These are phyloP conservation scores for Teleogryllus oceanicus DNA, from an alignment of 2,888 invertebrate genomes.

Conservation along the genomic window DNA sequence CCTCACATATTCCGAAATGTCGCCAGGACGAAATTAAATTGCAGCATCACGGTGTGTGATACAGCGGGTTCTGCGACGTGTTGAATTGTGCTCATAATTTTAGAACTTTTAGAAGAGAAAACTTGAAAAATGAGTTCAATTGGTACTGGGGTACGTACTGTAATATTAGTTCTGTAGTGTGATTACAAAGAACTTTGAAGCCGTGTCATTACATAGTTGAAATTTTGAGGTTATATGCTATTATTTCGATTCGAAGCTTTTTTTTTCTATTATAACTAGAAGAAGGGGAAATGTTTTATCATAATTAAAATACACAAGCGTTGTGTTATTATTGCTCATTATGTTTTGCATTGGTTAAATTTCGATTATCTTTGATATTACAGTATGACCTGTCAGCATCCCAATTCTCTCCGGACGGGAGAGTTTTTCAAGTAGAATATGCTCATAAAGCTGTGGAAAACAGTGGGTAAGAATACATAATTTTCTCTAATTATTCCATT, in stretches of 20 bases:
- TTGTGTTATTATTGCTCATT: too few relatives aligned
- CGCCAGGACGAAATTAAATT: background rate
- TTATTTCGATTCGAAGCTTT: too few relatives aligned
- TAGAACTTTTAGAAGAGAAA: background rate
- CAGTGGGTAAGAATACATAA: conserved; percentile 64
- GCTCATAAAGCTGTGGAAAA: conserved; percentile 99
- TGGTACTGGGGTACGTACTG: conserved; percentile 81
- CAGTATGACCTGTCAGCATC: conserved; percentile 99
- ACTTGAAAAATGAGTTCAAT: conserved; percentile 80
- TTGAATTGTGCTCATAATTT: background rate
- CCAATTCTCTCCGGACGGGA: conserved; percentile 98
- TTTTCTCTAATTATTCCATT: too few relatives aligned
- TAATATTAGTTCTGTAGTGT: background rate
- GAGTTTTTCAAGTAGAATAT: conserved; percentile 99
- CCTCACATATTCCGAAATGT: background rate
- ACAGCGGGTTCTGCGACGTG: background rate
- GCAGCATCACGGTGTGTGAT: conserved; percentile 18
- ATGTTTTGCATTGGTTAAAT: background rate
- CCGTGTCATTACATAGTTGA: background rate
- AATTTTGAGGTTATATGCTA: too few relatives aligned
- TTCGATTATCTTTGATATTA: conserved; percentile 42
- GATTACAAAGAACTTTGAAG: conserved; percentile 32
- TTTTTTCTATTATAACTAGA: too few relatives aligned
- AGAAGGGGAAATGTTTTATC: too few relatives aligned
- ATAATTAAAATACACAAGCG: too few relatives aligned